Base-by-base conservation (phyloP, 2,113 vertebrate genomes). In the Sciurus niger region DNA sequence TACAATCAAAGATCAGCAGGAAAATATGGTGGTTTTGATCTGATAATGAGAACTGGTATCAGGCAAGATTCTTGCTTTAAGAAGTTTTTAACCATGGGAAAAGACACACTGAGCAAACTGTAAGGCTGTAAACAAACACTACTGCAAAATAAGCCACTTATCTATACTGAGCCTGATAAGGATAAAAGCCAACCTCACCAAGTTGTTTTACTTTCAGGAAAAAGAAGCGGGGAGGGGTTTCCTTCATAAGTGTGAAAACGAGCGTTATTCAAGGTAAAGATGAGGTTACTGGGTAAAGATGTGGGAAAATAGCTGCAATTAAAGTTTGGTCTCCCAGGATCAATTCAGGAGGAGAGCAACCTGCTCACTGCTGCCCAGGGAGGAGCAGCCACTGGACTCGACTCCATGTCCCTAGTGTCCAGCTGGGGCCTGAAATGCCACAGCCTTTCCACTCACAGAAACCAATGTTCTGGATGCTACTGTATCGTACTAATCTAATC, bases 121-220 rank as follows among this genome's bases (percentile, higher is more conserved):
- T 65, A 89, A 24, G n/a, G 30, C 37, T 78, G 63, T 51, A 74
- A 93, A 74, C 78, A 94, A 94, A 97, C 1, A 72, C 34, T 46
- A 83, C 86, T 70, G 20, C 55, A 68, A 80, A 97, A 74, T 2
- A 92, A 63, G 84, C 34, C 72, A 55, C 73, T 76, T 73, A 16
- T 83, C 92, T 83, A n/a, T 30, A 84, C 2, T 7, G 92, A 93
- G 43, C 70, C 78, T 20, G 55, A 68, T 77, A 93, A 92, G 72
- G 68, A 74, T 13, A 48, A 83, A 90, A 60, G 82, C 76, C 92
- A 63, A 34, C 63, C 48, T 76, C 76, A 74, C 17, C n/a, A 60
- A 88, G 67, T 68, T 86, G 60, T 37, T 94, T 84, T 30, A 93
- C 68, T 97, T 96, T 65, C 40, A 83, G 78, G n/a, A 14, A 70